Base-by-base conservation (phyloP, 2,797 vertebrate genomes). In the Sibirionetta formosa region DNA sequence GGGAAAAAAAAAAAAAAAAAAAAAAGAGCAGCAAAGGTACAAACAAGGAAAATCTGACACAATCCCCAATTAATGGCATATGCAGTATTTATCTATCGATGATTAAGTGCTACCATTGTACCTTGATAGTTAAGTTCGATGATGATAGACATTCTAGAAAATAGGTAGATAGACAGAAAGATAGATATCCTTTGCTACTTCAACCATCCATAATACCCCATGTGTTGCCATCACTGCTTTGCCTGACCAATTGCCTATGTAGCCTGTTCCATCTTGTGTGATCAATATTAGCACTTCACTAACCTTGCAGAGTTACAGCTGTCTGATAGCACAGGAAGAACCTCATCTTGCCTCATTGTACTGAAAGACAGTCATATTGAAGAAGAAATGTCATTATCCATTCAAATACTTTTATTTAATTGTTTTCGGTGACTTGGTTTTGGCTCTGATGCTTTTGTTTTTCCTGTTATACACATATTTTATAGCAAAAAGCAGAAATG, bases 241-340 rank as follows among this genome's bases (percentile, higher is more conserved):
- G 90, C 75, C 93, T 96, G 95, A 90, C 85, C 90, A 95, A 94
- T 96, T 85, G 91, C 94, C 75, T 95, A 58, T 68, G 53, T 64
- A 71, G 58, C 81, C 33, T 27, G 70, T 68, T 96, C 91, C 91
- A 95, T 96, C 96, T 97, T 95, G 71, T 80, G 68, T 2, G 6
- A 77, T 96, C 91, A 63, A 94, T 96, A 96, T 7, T 20, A 86
- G 72, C 94, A 80, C 71, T 89, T 71, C 66, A 60, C 85, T 20
- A 90, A 57, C 84, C 85, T 85, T 60, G 71, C 83, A 68, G 84
- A 68, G 60, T 12, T 89, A 33, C 71, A 82, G 81, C 71, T 57
- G 2, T 48, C 75, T 82, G 77, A 80, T 42, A 18, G 64, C 53
- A 35, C 82, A 46, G 24, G 63, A 58, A 2, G 73, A 86, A 50